Percentiles rank a stretch among this genome's conserved stretches.
Evolutionary conservation across 2,797 vertebrate genomes (phyloP).

Genomic region (Enteromius fasciolatus): DNA sequence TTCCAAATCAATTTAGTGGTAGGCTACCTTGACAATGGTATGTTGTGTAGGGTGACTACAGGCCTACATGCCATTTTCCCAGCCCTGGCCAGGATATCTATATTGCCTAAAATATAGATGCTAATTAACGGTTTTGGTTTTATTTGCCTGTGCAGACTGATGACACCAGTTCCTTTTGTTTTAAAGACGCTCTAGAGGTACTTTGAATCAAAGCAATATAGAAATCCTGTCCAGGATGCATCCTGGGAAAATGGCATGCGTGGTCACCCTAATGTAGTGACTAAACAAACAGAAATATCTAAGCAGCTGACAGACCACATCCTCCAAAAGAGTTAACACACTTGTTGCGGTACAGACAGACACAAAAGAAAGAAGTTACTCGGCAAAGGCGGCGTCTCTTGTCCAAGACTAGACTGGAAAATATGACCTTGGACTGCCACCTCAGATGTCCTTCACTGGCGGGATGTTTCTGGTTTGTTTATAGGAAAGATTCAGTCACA

Average conservation of each 20-base stretch:
- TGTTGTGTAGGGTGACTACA: too few species aligned
- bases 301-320: neutral
- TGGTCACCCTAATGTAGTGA: neutral
- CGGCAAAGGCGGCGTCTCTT: conserved; percentile 9
- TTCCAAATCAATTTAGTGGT: neutral
- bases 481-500: conserved; percentile 62
- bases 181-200: too few species aligned
- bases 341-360: conserved; percentile 14
- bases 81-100: neutral
- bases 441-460: conserved; percentile 31
- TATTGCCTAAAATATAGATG: too few species aligned
- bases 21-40: neutral
- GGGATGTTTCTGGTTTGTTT: conserved; percentile 50
- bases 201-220: too few species aligned
- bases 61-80: too few species aligned
- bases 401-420: conserved; percentile 51
- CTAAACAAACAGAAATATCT: neutral
- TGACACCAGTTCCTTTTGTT: too few species aligned
- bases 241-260: too few species aligned
- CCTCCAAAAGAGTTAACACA: neutral
- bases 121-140: too few species aligned
- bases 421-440: conserved; percentile 44
- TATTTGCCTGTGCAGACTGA: too few species aligned
- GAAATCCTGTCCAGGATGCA: too few species aligned
- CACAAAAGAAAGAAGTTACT: conserved; percentile 45